Percentiles rank a stretch among this genome's conserved stretches.
These are phyloP conservation scores for Aradophagus sp. DNA, from an alignment of 1,140 invertebrate genomes.

Conservation along the genomic window DNA sequence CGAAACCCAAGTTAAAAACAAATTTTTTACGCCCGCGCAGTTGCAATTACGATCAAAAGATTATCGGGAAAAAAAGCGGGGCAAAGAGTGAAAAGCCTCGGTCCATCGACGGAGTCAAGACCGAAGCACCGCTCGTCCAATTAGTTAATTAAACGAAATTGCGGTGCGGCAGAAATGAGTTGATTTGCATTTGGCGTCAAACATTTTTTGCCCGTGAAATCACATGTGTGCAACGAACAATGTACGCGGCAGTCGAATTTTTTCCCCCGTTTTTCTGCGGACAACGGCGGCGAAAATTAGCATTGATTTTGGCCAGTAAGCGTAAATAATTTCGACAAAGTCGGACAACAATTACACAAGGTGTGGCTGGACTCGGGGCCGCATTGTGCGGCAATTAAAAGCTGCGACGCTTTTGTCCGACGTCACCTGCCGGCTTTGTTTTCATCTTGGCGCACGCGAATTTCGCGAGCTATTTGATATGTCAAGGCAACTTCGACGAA, in stretches of 20 bases:
- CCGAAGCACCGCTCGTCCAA: no score
- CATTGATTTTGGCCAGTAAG: conserved; percentile 58
- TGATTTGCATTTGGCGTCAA: conserved; percentile 6
- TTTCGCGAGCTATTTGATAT: conserved; percentile 67
- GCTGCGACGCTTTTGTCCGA: conserved; percentile 63
- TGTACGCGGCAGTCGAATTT: no score
- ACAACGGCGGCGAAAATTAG: conserved; percentile 35
- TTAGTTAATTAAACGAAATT: conserved; percentile 15
- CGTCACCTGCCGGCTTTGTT: conserved; percentile 69
- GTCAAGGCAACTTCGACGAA: conserved; percentile 58
- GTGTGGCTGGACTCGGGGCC: conserved; percentile 62
- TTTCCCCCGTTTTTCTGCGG: conserved; percentile 16
- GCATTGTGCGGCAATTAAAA: conserved; percentile 73
- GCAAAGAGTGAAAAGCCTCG: no score
- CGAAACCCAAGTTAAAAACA: no score
- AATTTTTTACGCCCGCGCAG: no score
- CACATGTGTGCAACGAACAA: conserved; percentile 54
- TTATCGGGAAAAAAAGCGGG: no score
- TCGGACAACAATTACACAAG: conserved; percentile 63
- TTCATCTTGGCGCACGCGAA: conserved; percentile 62
- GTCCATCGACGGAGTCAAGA: no score
- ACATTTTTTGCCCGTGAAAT: conserved; percentile 18
- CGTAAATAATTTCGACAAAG: conserved; percentile 64
- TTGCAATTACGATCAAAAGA: no score
- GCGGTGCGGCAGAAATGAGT: conserved; percentile 5